phyloP scores from a whole-genome alignment of 2,797 vertebrate genomes.

The Phrynocephalus guinanensis region DNA sequence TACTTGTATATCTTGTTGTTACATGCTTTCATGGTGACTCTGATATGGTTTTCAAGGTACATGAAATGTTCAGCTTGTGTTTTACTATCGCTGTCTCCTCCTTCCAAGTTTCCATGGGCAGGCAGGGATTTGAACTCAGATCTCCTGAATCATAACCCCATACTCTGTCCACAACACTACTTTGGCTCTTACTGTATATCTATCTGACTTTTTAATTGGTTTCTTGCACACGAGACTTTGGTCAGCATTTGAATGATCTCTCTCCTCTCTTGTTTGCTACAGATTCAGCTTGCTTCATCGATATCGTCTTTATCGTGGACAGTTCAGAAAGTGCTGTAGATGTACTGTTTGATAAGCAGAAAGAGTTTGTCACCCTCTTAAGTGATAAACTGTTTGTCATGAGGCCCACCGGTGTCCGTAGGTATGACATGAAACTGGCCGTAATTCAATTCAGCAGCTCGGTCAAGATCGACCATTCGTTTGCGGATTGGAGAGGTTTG shows the following conservation, averaged over 20 bases:
- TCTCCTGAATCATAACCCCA: no score
- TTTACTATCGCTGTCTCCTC: no score
- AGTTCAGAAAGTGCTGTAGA: conserved; percentile 90
- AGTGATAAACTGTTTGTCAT: conserved; percentile 80
- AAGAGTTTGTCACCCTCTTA: conserved; percentile 82
- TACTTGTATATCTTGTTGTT: no score
- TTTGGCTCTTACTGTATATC: no score
- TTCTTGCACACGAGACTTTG: not conserved
- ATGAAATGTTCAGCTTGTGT: no score
- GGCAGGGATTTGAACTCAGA: no score
- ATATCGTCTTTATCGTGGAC: conserved; percentile 87
- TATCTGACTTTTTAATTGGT: not conserved
- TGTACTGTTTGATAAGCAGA: conserved; percentile 83
- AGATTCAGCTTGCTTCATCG: conserved; percentile 71
- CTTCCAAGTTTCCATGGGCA: no score
- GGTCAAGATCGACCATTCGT: conserved; percentile 81
- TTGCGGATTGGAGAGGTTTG: conserved; percentile 83
- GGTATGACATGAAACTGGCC: conserved; percentile 81
- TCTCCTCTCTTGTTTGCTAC: conserved; percentile 56
- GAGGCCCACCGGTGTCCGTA: conserved; percentile 72
- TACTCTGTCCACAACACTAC: no score
- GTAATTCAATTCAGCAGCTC: conserved; percentile 90
- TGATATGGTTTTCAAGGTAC: no score
- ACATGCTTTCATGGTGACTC: no score
- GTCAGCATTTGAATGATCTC: not conserved